Evolutionary conservation across 2,888 invertebrate species (phyloP), one percentile per base, ranked within the genome.

Genomic region (Odontothrips loti): DNA sequence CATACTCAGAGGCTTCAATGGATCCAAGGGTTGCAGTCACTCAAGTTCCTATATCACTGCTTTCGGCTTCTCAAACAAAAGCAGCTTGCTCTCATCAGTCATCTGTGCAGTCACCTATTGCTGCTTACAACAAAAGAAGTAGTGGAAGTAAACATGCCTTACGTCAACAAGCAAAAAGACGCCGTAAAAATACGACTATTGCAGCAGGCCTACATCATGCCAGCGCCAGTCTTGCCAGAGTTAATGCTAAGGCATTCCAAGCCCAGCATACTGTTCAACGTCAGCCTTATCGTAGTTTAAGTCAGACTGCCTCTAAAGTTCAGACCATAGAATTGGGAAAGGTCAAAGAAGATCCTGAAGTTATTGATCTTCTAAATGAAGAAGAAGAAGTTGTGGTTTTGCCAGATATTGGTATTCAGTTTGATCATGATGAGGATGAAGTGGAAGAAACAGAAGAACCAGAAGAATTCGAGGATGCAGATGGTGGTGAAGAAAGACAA

Each of bases 211-310:
- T 88, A 87, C 92, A 88, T 88, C 90, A 89, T 88, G 92, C 88
- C 87, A 89, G 84, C 88, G 91, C 85, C 89, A 81, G 91, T 85
- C 87, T 94, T 85, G 94, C 95, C 82, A 90, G 95, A 85, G 94
- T 95, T 84, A 93, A 95, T 86, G 94, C 95, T 75, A 95, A 95
- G 87, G 93, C 94, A 15, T 88, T 95, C 86, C 93, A 94, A 84
- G 92, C 93, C 58, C 91, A 91, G 80, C 90, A 91, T 47, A 89
- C 89, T 4, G 87, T 89, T 47, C 89, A 89, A 83, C 43, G 47
- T 47, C 47, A 79, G 47, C 43, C 29, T 80, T 58, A 58, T 23
- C 15, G 20, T 20, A 80, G 48, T 27, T 12, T 27, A 23, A 75
- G 23, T 27, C 68, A 75, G 23, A 27, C 68, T 12, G 12, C 68